Base-by-base conservation (phyloP, 2,113 vertebrate species). In the Dasyprocta punctata region DNA sequence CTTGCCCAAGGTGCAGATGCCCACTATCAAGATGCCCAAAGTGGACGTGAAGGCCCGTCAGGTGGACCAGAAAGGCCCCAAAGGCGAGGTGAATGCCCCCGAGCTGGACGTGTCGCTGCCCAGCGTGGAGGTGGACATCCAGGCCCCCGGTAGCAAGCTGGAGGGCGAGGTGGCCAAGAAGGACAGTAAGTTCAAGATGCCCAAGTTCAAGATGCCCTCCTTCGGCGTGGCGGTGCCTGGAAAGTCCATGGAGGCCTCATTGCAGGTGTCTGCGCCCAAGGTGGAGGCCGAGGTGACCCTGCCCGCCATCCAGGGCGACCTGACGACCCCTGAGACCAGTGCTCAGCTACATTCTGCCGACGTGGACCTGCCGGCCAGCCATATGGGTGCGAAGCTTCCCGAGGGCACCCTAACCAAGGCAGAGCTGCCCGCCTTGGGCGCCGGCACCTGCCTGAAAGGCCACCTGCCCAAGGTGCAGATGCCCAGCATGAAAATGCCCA, bases 141-240 rank as follows among this genome's bases (percentile, higher is more conserved):
- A 4, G 38, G 14, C 6, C 0, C 22, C 73, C 0, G 1, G 7
- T 0, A 3, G 30, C 19, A 5, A 8, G 44, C 11, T n/a, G 7
- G 22, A 65, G 9, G 56, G 4, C 0, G 73, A 77, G 52, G n/a
- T 41, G 87, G 56, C 17, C 85, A n/a, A 41, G 0, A 97, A 0
- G 65, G 97, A 60, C 0, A 95, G 90, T 28, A 12, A 97, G 69
- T 83, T 98, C 7, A 95, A 83, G 49, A 96, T 98, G 94, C 97
- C 97, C 65, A 97, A 92, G 54, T 98, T 99, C 81, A 98, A 98
- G 94, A 83, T 98, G 5, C 98, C 98, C 0, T 98, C 98, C 4
- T 98, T 98, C 16, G 96, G 95, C 0, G 90, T 97, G 89, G 98
- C 98, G 0, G 56, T 54, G 5, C 81, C 78, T 11, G 96, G 97